phyloP scores from a whole-genome alignment of 2,797 vertebrate species.

The Phoxinus dragarum region DNA sequence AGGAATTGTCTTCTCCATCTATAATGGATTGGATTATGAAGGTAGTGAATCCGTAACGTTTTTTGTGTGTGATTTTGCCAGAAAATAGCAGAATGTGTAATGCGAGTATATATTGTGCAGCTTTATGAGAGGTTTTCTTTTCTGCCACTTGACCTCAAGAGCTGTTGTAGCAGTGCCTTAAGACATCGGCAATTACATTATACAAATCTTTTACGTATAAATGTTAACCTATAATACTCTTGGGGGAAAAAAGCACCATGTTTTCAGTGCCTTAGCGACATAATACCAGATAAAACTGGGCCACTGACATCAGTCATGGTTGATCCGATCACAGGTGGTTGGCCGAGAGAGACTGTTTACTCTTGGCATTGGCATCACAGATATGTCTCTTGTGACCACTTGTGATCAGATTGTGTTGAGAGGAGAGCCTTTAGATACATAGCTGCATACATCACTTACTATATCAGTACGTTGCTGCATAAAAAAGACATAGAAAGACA shows the following conservation, averaged over 20 bases:
- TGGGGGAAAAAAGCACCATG: background rate
- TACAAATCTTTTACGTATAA: background rate
- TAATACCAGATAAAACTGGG: background rate
- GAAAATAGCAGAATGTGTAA: background rate
- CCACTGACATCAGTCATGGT: constrained; percentile 3
- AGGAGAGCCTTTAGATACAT: constrained; percentile 15
- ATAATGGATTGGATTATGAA: constrained; percentile 17
- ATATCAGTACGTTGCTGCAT: background rate
- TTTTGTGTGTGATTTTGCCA: background rate
- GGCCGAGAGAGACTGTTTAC: background rate
- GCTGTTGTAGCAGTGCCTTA: background rate
- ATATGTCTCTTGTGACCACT: constrained; percentile 12
- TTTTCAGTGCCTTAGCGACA: background rate
- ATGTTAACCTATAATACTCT: background rate
- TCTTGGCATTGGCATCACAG: background rate
- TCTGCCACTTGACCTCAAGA: background rate
- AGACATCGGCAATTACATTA: background rate
- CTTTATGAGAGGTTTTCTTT: constrained; percentile 4
- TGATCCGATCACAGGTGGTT: constrained; percentile 6
- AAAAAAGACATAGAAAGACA: background rate
- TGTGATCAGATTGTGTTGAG: constrained; percentile 25
- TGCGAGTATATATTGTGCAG: background rate
- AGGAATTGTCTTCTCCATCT: background rate
- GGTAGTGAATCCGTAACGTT: background rate
- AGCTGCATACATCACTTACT: constrained; percentile 1